A percentile compares a stretch with the other conserved stretches of the same genome.
Evolutionary conservation across 2,888 invertebrate genomes (phyloP).

Genomic region (Lasioglossum morio): DNA sequence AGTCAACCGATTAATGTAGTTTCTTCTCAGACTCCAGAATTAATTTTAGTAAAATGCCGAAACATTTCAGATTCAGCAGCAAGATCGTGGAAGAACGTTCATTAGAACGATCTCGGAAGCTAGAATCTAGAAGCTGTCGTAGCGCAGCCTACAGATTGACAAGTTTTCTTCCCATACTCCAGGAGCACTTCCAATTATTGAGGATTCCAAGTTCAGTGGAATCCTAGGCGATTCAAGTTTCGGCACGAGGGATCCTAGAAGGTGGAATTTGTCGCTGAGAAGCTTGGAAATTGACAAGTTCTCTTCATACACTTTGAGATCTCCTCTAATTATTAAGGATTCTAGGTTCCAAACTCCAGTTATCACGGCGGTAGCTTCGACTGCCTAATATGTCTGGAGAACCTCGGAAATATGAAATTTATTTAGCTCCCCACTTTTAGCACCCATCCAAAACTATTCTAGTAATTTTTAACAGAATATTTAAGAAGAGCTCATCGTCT

Average conservation of each 20-base stretch:
- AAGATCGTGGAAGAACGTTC: not conserved
- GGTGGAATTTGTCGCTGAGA: not conserved
- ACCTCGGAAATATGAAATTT: not conserved
- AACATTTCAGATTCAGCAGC: no score
- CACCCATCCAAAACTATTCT: not conserved
- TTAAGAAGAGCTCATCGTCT: not conserved
- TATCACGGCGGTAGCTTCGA: not conserved
- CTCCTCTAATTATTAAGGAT: slow-evolving; percentile 8
- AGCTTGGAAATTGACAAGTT: not conserved
- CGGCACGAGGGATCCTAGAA: not conserved
- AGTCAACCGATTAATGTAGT: no score
- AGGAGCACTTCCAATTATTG: not conserved
- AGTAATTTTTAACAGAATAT: not conserved
- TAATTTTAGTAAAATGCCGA: no score
- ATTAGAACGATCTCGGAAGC: not conserved
- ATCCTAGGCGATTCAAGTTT: not conserved
- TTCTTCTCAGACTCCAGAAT: no score
- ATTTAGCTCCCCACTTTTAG: not conserved
- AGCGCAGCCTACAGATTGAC: not conserved
- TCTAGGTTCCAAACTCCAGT: not conserved
- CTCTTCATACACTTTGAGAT: not conserved
- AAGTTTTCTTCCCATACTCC: not conserved
- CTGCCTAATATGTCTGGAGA: not conserved
- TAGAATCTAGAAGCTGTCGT: not conserved
- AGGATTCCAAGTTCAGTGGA: not conserved